Percentiles rank a stretch among this genome's conserved stretches.
These are phyloP conservation scores for Hemibagrus guttatus DNA, from an alignment of 2,797 vertebrate genomes.

Conservation along the genomic window DNA sequence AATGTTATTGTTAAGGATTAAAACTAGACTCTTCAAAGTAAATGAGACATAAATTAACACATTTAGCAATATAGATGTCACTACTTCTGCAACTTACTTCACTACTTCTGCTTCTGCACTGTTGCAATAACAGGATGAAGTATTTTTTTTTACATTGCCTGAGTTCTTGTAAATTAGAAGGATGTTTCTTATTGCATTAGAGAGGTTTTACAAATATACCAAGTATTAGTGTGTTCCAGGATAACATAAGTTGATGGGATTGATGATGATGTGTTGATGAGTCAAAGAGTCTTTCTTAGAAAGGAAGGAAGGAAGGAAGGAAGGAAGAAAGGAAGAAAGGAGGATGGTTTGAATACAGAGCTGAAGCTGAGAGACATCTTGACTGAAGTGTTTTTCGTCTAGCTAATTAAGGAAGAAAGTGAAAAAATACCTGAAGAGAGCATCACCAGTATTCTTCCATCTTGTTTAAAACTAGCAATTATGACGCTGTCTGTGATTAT, in stretches of 20 bases:
- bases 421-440: background rate
- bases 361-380: background rate
- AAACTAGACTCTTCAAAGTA: background rate
- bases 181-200: conserved; percentile 29
- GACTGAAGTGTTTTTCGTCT: background rate
- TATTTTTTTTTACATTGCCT: conserved; percentile 11
- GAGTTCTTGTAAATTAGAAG: conserved; percentile 22
- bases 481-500: background rate
- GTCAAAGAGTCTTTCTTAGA: no score
- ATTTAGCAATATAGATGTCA: background rate
- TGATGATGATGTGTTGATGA: background rate
- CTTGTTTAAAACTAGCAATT: conserved; percentile 7
- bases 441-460: background rate
- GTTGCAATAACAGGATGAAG: conserved; percentile 32
- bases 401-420: background rate
- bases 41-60: background rate
- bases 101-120: background rate
- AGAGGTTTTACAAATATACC: background rate
- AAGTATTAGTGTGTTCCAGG: background rate
- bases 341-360: background rate
- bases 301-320: no score
- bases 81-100: background rate
- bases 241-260: background rate
- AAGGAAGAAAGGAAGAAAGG: no score
- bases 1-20: background rate